Evolutionary conservation across 2,113 vertebrate genomes (phyloP), one percentile per base, ranked within the genome.

Genomic region (Ameiurus melas): DNA sequence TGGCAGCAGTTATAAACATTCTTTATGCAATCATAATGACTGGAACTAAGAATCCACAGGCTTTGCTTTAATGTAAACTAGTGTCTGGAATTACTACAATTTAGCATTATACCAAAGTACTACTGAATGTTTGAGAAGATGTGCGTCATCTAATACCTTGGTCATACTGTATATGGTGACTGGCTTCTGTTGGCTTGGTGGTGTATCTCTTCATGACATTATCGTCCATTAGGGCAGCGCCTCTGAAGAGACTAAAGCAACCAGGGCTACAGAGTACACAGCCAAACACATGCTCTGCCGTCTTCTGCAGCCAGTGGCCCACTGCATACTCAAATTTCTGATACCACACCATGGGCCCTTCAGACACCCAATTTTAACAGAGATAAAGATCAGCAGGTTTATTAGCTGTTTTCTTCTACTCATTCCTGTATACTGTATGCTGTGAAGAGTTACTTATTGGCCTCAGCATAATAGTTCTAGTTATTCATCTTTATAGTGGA

Each of bases 301-400:
- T 96, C 90, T 96, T 96, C 91, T 96, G 96, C 0, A 96, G 94
- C 96, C 96, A 96, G 88, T 96, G 96, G 22, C 96, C 96, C 3
- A 96, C 95, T n/a, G 96, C 96, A 55, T 96, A 96, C 88, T 96
- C 96, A 91, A 96, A 96, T 93, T 96, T 96, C 93, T 96, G 96
- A 90, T 96, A 96, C 96, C 96, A 96, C 57, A 96, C 95, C 95
- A 96, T 95, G 8, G 96, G 96, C 86, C 96, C 96, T 96, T 90
- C 70, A 85, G 33, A 85, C 30, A 80, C 16, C 13, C 19, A 33
- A 20, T 82, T 58, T 33, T 30, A 82, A 51, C 43, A 78, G 13
- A 5, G 43, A 53, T 78, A 10, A 75, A 75, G 36, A 39, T 75
- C 9, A 75, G 25, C 5, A 19, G 2, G 25, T n/a, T 66, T 66